Base-by-base conservation (phyloP, 92 coral and sea anemone species). In the Umimayanthus chanpuru region DNA sequence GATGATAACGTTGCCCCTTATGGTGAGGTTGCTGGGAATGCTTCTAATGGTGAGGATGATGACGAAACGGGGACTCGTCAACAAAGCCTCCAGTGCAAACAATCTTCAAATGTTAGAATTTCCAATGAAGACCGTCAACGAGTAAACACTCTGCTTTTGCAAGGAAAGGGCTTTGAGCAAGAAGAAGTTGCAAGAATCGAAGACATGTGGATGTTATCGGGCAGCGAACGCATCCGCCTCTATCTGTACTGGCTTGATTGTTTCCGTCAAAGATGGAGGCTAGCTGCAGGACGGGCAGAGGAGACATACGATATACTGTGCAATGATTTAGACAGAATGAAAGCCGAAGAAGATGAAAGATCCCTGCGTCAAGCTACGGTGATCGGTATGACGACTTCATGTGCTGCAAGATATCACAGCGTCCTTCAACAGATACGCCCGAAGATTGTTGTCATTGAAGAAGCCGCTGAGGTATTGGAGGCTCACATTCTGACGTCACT, bases 391-490 rank as follows among this genome's bases (percentile, higher is more conserved):
- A 95, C 98, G 25, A 95, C 98, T 49, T 88, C 93, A 11, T 82
- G 93, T 77, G 98, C 98, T 6, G 98, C 98, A 38, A 93, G 76
- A 76, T 93, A 91, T 68, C 90, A 90, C 29, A 61, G 76, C 9
- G 81, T 82, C 55, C 90, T 94, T 75, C 93, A 91, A 80, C 76
- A 85, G 71, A 91, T 94, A 64, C 77, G 86, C 15, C 98, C 98
- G 16, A 88, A 88, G 53, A 93, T 94, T 49, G 92, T 91, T 12
- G 83, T 94, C 47, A 90, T 94, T 4, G 95, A 94, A 72, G 98
- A 94, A 82, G 98, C 98, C 43, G 98, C 98, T 43, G 98, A 94
- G 65, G 98, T 94, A 1, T 88, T 94, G 67, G 98, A 94, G 64
- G 94, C 95, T 9, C 98, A 94, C 41, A 92, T 94, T 70, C 81